phyloP scores from a whole-genome alignment of 1,140 invertebrate species.

The Tetramorium simillimum region DNA sequence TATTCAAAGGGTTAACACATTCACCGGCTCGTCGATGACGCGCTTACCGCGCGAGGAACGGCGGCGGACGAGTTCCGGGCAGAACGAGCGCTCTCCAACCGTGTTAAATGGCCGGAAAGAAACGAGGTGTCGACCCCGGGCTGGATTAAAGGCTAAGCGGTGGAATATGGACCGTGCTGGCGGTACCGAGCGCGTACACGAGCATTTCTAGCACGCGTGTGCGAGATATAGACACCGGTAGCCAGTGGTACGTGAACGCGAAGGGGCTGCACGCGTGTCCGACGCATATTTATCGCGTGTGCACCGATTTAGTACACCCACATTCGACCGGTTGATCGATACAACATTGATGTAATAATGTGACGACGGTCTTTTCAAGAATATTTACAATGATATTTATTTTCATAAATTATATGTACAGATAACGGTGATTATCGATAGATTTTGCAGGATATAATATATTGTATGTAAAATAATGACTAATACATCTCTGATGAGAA shows the following conservation, averaged over 20 bases:
- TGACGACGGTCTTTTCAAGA: not conserved
- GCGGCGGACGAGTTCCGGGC: slow-evolving; percentile 37
- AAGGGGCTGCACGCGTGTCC: slow-evolving; percentile 8
- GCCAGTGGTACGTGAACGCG: slow-evolving; percentile 27
- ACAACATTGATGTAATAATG: not conserved
- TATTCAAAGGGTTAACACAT: slow-evolving; percentile 36
- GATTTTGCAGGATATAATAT: not conserved
- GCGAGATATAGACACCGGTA: slow-evolving; percentile 15
- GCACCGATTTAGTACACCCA: not conserved
- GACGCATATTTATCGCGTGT: not conserved
- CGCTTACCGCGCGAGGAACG: slow-evolving; percentile 30
- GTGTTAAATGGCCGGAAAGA: slow-evolving; percentile 74
- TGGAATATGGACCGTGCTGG: slow-evolving; percentile 56
- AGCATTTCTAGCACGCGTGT: not conserved
- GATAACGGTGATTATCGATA: too few relatives aligned
- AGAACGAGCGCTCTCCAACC: slow-evolving; percentile 36
- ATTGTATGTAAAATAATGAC: not conserved
- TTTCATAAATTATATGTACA: not conserved
- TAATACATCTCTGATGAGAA: too few relatives aligned
- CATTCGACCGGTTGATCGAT: not conserved
- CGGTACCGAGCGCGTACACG: not conserved
- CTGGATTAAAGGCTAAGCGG: slow-evolving; percentile 62
- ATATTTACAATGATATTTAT: not conserved
- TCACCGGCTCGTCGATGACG: slow-evolving; percentile 45
- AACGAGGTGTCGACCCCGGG: slow-evolving; percentile 64